These are phyloP conservation scores for Macrostomum cliftonense DNA, from an alignment of 2,888 invertebrate species.

Conservation along the genomic window DNA sequence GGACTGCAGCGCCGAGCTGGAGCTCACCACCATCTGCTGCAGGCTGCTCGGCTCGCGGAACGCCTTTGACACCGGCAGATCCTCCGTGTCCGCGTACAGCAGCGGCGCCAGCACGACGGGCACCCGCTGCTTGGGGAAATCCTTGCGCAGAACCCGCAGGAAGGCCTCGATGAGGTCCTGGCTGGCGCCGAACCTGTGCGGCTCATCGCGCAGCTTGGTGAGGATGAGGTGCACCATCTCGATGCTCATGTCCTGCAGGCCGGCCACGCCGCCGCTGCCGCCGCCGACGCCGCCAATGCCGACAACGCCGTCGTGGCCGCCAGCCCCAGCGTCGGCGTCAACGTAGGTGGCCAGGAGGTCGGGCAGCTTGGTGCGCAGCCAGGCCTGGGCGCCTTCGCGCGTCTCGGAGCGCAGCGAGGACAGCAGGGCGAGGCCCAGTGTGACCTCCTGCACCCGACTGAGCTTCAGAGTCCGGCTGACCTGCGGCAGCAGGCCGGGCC, in stretches of 20 bases:
- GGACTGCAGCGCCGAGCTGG: neutral
- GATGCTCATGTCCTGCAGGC: constrained; percentile 70
- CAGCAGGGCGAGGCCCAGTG: constrained; percentile 63
- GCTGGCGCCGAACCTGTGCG: constrained; percentile 44
- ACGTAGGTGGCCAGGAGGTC: constrained; percentile 56
- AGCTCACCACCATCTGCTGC: constrained; percentile 5
- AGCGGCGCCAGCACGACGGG: constrained; percentile 73
- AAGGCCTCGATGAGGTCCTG: constrained; percentile 59
- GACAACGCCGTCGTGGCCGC: neutral
- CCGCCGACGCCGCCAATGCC: neutral
- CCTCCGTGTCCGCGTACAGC: constrained; percentile 54
- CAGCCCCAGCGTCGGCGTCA: constrained; percentile 46
- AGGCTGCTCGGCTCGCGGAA: constrained; percentile 11
- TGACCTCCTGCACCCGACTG: constrained; percentile 71
- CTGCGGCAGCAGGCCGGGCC: constrained; percentile 59
- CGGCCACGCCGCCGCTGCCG: constrained; percentile 34
- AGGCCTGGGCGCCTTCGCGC: constrained; percentile 53
- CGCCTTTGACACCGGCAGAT: constrained; percentile 38
- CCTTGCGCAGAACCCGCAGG: constrained; percentile 57
- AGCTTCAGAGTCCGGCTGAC: constrained; percentile 67
- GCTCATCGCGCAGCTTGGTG: constrained; percentile 41
- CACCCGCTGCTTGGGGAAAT: constrained; percentile 68
- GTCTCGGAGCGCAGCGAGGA: constrained; percentile 61
- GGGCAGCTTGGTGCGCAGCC: constrained; percentile 61
- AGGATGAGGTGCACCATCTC: constrained; percentile 69